Evolutionary conservation across 2,888 invertebrate genomes (phyloP).

Genomic region (Xiphydria camelus): DNA sequence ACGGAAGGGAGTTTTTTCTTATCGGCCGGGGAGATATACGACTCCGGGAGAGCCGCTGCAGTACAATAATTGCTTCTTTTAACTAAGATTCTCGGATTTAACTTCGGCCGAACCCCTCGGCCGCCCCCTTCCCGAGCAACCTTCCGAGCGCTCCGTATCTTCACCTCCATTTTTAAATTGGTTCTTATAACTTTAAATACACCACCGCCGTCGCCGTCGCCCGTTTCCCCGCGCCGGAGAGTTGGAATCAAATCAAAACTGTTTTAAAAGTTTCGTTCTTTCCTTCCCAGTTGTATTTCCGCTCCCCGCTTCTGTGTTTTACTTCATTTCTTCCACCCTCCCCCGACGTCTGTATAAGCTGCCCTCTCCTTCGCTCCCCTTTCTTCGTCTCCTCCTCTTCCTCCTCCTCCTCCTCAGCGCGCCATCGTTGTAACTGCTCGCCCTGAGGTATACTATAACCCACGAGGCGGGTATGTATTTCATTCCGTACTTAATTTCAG

Average conservation of each 20-base stretch:
- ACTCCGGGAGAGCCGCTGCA: slow-evolving; percentile 17
- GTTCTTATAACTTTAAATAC: slow-evolving; percentile 55
- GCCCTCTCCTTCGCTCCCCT: slow-evolving; percentile 27
- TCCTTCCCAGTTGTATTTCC: slow-evolving; percentile 29
- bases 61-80: slow-evolving; percentile 55
- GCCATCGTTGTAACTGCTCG: slow-evolving; percentile 15
- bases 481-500: slow-evolving; percentile 30
- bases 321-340: slow-evolving; percentile 20
- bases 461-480: slow-evolving; percentile 16
- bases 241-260: slow-evolving; percentile 44
- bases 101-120: slow-evolving; percentile 24
- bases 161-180: slow-evolving; percentile 52
- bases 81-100: slow-evolving; percentile 53
- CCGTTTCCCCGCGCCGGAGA: slow-evolving; percentile 18
- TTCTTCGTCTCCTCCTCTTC: slow-evolving; percentile 22
- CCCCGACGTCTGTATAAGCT: slow-evolving; percentile 26
- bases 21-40: too few relatives aligned
- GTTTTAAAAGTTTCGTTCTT: slow-evolving; percentile 42
- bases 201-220: slow-evolving; percentile 14
- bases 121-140: too few relatives aligned
- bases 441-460: slow-evolving; percentile 21
- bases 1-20: too few relatives aligned
- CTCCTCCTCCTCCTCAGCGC: slow-evolving; percentile 17
- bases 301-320: slow-evolving; percentile 17
- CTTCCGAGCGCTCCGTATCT: too few relatives aligned